Evolutionary conservation across 2,797 vertebrate species (phyloP), one percentile per base, ranked within the genome.

Genomic region (Emydoidea blandingii): DNA sequence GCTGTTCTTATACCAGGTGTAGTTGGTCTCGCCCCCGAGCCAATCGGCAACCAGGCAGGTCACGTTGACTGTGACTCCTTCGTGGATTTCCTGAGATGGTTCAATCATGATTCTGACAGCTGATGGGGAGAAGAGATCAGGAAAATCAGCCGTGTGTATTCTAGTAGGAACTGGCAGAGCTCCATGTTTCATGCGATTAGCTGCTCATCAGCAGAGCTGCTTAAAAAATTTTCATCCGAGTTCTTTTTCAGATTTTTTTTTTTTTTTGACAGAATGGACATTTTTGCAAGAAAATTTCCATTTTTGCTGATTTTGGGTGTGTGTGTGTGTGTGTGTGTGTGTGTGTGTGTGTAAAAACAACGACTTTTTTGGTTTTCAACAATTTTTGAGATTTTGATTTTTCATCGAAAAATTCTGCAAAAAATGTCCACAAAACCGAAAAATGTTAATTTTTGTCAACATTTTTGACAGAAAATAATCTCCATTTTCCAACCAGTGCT

Each of bases 1-100:
- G 34, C 94, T 89, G 21, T 98, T 97, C 95, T 95, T 95, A 96
- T 97, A 98, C 98, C 98, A 98, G 0, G 95, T 91, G 79, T 97
- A 98, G 76, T 98, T 98, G 84, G 85, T 91, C 6, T 96, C 97
- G 27, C 54, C 62, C 1, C 0, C 15, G 2, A 78, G 74, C 87
- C 93, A 95, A 0, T 86, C 85, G n/a, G 93, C 12, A 7, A 94
- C 83, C 4, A 15, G 84, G 88, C 98, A 98, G 79, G 86, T 98
- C 78, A 98, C 0, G 79, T 97, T 98, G 90, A 95, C 97, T 0
- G 72, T n/a, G 47, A 83, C 0, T 0, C 98, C 98, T 88, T 98
- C 98, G 0, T 85, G 88, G 15, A 98, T 78, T 0, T 98, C 97
- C 34, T 96, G 79, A 0, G 98, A 97, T 3, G 98, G 98, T 37